These are phyloP conservation scores for Protobothrops mucrosquamatus DNA, from an alignment of 2,113 vertebrate genomes.

Conservation along the genomic window DNA sequence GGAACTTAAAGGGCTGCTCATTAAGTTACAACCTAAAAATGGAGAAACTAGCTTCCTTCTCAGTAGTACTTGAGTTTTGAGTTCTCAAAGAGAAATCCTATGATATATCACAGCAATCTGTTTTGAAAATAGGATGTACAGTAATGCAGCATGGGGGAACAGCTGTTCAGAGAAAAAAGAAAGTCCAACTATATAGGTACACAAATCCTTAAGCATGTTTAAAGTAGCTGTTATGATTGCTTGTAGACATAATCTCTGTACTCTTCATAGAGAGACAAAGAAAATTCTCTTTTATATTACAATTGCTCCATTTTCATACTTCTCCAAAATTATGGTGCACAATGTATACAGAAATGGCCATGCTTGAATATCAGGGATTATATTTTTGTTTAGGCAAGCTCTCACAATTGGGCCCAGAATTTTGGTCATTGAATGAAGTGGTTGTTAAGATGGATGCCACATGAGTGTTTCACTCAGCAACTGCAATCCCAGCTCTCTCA, in stretches of 20 bases:
- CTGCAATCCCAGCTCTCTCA: background rate
- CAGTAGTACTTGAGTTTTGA: background rate
- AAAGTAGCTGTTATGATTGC: background rate
- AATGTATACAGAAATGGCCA: background rate
- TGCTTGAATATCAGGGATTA: background rate
- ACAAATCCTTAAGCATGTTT: background rate
- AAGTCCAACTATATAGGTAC: background rate
- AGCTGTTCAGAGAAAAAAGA: background rate
- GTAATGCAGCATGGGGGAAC: background rate
- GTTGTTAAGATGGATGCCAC: background rate
- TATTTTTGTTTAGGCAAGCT: background rate
- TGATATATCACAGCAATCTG: background rate
- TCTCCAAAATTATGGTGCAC: background rate
- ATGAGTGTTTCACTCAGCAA: background rate
- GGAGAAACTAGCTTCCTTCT: background rate
- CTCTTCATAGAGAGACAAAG: slow-evolving; percentile 8
- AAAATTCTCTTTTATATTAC: background rate
- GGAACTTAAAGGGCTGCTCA: slow-evolving; percentile 22
- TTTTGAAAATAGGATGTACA: slow-evolving; percentile 5
- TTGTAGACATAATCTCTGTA: slow-evolving; percentile 3
- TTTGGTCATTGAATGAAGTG: background rate
- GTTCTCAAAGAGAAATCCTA: background rate
- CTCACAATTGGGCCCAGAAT: background rate
- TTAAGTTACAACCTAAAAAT: slow-evolving; percentile 18
- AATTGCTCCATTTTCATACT: background rate